Conservation (phyloP, 2,797 vertebrate genomes). For the Crocodylus rhombifer region DNA sequence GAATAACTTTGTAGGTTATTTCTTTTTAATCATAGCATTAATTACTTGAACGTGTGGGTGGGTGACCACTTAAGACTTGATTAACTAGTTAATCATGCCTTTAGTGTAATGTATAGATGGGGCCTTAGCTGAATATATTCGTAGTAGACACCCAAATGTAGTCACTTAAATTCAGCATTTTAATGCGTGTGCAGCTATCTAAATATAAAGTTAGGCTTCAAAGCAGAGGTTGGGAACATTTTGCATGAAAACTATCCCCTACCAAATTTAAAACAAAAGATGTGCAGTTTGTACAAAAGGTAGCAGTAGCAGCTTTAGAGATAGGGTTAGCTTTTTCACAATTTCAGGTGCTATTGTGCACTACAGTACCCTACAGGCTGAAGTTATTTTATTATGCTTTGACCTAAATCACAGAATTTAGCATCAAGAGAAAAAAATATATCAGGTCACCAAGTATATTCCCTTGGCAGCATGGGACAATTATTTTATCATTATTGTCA, state of each 20-base stretch:
- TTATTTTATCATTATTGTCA: neutral
- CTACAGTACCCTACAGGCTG: neutral
- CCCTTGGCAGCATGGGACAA: neutral
- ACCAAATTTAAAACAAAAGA: neutral
- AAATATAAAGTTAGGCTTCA: neutral
- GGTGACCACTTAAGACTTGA: too few species aligned
- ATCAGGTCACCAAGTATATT: neutral
- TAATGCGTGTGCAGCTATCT: neutral
- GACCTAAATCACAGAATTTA: neutral
- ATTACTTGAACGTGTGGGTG: too few species aligned
- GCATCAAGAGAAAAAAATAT: neutral
- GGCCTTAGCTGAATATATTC: too few species aligned
- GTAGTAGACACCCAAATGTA: neutral
- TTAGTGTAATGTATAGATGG: too few species aligned
- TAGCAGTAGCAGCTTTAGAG: neutral
- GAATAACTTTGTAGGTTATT: too few species aligned
- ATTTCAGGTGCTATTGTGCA: neutral
- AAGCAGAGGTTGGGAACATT: neutral
- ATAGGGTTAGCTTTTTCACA: neutral
- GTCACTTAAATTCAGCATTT: neutral
- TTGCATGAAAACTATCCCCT: neutral
- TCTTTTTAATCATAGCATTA: too few species aligned
- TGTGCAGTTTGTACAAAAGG: neutral
- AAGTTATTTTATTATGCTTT: rapidly evolving
- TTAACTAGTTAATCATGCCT: too few species aligned